phyloP scores from a whole-genome alignment of 1,140 invertebrate genomes.

The Marisa cornuarietis region DNA sequence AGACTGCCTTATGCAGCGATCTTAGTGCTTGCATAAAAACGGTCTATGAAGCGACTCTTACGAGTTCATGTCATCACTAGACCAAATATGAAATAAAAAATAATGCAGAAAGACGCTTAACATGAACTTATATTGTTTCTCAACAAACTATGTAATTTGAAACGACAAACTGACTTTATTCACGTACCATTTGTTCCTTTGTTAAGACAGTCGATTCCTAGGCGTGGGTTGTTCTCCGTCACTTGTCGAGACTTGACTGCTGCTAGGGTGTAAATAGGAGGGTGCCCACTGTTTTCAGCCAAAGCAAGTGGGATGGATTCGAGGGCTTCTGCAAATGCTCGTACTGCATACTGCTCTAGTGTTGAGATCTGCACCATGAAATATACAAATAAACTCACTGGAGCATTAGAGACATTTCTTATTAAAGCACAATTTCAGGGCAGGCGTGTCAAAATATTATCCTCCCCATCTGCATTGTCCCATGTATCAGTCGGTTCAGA shows the following conservation, averaged over 20 bases:
- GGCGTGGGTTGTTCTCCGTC: slow-evolving; percentile 82
- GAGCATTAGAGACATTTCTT: not conserved
- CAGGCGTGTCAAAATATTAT: not conserved
- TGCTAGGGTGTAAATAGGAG: slow-evolving; percentile 90
- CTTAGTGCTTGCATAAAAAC: too few relatives aligned
- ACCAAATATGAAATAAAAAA: too few relatives aligned
- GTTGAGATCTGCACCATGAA: slow-evolving; percentile 76
- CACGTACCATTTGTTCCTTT: slow-evolving; percentile 79
- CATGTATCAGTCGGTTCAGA: too few relatives aligned
- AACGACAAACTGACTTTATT: too few relatives aligned
- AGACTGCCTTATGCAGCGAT: too few relatives aligned
- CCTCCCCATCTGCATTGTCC: not conserved
- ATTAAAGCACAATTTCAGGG: not conserved
- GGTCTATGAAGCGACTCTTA: too few relatives aligned
- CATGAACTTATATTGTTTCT: too few relatives aligned
- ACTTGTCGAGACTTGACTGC: slow-evolving; percentile 92
- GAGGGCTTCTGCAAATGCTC: slow-evolving; percentile 94
- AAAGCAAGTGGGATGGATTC: slow-evolving; percentile 95
- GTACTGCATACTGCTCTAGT: slow-evolving; percentile 96
- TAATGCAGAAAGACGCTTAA: too few relatives aligned
- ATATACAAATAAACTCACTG: slow-evolving; percentile 9
- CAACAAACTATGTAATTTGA: too few relatives aligned
- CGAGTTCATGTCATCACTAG: too few relatives aligned
- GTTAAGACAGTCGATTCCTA: slow-evolving; percentile 96
- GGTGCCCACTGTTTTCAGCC: slow-evolving; percentile 95